Conservation (phyloP, 2,888 invertebrate genomes). For the Stegana nigrithorax region DNA sequence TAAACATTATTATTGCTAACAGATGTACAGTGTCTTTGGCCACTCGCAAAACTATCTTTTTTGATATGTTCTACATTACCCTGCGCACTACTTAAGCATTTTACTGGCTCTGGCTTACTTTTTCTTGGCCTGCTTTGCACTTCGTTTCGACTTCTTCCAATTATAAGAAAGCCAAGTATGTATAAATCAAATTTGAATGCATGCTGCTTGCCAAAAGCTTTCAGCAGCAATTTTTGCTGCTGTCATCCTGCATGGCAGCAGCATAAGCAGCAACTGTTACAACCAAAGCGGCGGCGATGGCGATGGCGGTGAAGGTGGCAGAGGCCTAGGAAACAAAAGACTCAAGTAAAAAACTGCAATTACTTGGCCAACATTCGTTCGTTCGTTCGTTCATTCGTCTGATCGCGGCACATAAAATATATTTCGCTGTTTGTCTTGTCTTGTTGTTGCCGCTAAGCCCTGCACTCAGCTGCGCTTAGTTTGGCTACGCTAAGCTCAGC, state of each 20-base stretch:
- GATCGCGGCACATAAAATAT: background rate
- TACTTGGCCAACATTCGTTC: background rate
- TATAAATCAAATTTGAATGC: slow-evolving; percentile 59
- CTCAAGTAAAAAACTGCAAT: background rate
- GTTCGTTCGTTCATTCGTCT: background rate
- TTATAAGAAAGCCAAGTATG: slow-evolving; percentile 49
- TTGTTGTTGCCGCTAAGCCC: slow-evolving; percentile 23
- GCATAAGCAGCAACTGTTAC: background rate
- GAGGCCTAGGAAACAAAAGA: background rate
- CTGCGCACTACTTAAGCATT: background rate
- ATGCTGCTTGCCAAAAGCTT: slow-evolving; percentile 32
- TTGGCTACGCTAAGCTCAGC: too few relatives aligned
- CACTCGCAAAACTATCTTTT: too few relatives aligned
- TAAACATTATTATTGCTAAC: too few relatives aligned
- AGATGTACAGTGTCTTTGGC: too few relatives aligned
- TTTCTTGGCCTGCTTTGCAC: too few relatives aligned
- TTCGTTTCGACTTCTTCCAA: too few relatives aligned
- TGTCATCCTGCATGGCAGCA: too few relatives aligned
- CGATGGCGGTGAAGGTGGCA: background rate
- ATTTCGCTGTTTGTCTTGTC: slow-evolving; percentile 5
- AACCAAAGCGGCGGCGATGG: background rate
- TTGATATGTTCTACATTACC: background rate
- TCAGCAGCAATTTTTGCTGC: slow-evolving; percentile 29
- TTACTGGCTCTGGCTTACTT: too few relatives aligned
- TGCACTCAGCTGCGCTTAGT: too few relatives aligned